Percentiles rank a stretch among this genome's conserved stretches.
Conservation (phyloP, 2,797 vertebrate species). For the Okamejei kenojei region DNA sequence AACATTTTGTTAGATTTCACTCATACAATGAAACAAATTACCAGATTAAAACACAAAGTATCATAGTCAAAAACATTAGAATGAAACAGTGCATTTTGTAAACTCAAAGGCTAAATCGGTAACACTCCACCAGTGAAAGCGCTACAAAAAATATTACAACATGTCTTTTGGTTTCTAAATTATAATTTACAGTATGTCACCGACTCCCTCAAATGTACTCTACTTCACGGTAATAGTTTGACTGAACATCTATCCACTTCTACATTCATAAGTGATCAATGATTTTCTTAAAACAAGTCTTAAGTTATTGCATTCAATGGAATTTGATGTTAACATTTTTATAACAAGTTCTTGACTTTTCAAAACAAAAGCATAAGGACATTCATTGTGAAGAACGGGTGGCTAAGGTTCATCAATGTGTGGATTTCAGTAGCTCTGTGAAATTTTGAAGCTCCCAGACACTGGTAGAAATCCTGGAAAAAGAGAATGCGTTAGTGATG, state of each 20-base stretch:
- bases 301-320: neutral
- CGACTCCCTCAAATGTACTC: neutral
- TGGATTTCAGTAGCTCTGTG: slow-evolving; percentile 58
- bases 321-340: neutral
- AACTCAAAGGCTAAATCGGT: slow-evolving; percentile 5
- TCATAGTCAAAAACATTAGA: neutral
- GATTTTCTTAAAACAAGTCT: neutral
- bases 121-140: slow-evolving; percentile 12
- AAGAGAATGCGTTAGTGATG: neutral
- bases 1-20: neutral
- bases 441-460: slow-evolving; percentile 81
- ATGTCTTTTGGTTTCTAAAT: neutral
- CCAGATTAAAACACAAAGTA: neutral
- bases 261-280: neutral
- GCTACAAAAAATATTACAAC: slow-evolving; percentile 17
- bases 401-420: slow-evolving; percentile 49
- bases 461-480: slow-evolving; percentile 77
- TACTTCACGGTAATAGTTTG: neutral
- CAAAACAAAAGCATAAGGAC: neutral
- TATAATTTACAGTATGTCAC: neutral
- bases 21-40: neutral
- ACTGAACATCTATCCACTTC: neutral
- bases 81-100: slow-evolving; percentile 21
- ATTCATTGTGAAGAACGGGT: neutral
- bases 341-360: neutral